Evolutionary conservation across 2,113 vertebrate genomes (phyloP).

Genomic region (Athene cunicularia): DNA sequence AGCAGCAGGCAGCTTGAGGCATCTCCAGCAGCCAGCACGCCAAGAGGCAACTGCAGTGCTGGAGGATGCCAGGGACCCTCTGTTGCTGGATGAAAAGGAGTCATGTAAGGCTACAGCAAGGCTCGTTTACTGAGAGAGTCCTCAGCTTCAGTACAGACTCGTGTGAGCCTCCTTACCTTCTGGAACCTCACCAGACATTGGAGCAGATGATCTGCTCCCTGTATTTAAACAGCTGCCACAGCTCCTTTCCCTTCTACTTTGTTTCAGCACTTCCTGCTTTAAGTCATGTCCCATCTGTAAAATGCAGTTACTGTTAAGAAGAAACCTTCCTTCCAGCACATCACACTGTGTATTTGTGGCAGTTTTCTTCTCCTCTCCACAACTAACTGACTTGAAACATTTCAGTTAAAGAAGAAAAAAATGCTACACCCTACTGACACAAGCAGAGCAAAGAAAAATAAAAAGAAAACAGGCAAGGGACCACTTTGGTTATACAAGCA

Average conservation of each 20-base stretch:
- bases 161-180: neutral
- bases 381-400: neutral
- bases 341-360: neutral
- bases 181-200: neutral
- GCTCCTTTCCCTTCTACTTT: neutral
- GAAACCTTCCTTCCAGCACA: neutral
- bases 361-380: neutral
- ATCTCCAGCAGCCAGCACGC: fast-evolving
- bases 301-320: neutral
- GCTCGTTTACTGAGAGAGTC: neutral
- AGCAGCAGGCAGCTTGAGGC: too few relatives aligned
- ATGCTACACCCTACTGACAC: neutral
- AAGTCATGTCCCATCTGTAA: neutral
- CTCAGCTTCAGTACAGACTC: fast-evolving
- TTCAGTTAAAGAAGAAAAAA: neutral
- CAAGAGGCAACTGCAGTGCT: fast-evolving
- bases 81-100: neutral
- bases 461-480: neutral
- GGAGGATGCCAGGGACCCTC: fast-evolving
- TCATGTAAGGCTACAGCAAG: neutral
- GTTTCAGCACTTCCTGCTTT: neutral
- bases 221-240: neutral
- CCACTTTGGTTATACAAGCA: neutral
- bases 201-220: neutral
- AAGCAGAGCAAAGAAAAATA: neutral